Evolutionary conservation across 2,888 invertebrate genomes (phyloP), one percentile per base, ranked within the genome.

Genomic region (Zele albiditarsus): DNA sequence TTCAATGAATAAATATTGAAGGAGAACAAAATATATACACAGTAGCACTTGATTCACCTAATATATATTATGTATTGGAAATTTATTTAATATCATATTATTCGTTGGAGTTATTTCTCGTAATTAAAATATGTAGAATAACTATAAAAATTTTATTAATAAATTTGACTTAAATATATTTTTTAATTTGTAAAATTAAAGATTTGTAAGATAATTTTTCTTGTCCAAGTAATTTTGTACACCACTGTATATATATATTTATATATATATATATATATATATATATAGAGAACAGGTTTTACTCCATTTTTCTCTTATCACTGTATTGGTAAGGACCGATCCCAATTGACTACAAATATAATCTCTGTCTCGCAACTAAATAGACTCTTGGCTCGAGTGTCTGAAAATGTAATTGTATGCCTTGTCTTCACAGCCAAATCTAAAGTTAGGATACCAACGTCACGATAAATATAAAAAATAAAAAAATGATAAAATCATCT

Each of bases 351-450:
- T 42, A 31, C 65, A 27, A 49, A 49, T 71, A 75, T 71, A 75
- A 60, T 31, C 60, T 42, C 73, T 73, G 58, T 77, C 73, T 38
- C 69, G n/a, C 31, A 27, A 46, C 57, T 20, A 65, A 46, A 28
- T 70, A 46, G 14, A 77, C 53, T 57, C 57, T 76, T 78, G 79
- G 77, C 79, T 75, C 69, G 72, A 12, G 53, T 25, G 42, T 67
- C 65, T 57, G 33, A 63, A 67, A 76, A 73, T 38, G 74, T 62
- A 28, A 58, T 63, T 73, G 70, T 71, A 20, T 71, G 38, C 70
- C 71, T 74, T 67, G 75, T 68, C 73, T 73, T 76, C 76, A 73
- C 77, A 77, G 79, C 77, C 82, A 78, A 80, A 77, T 80, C 81
- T 80, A 81, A 80, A 80, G 77, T 80, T 81, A 81, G 80, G 66